Evolutionary conservation across 2,888 invertebrate species (phyloP).

Genomic region (Clistopyga incitator): DNA sequence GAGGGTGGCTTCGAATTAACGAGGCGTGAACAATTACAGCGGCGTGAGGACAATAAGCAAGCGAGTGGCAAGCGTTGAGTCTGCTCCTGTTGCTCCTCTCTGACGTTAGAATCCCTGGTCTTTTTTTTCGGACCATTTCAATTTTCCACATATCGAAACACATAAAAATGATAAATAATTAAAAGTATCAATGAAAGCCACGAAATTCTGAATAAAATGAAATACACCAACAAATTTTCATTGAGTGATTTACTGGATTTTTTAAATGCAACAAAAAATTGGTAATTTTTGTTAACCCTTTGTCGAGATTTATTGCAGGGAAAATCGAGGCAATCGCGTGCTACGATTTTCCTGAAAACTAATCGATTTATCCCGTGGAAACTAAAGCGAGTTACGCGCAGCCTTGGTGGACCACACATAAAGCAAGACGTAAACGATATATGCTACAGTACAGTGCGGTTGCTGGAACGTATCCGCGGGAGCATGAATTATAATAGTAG

Average conservation of each 20-base stretch:
- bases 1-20: conserved; percentile 20
- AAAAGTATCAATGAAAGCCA: too few species aligned
- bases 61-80: not conserved
- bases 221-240: not conserved
- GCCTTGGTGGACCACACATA: not conserved
- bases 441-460: not conserved
- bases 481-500: conserved; percentile 48
- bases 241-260: too few species aligned
- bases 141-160: not conserved
- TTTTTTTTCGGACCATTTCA: conserved; percentile 3
- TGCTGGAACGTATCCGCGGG: conserved; percentile 15
- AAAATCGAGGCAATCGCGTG: not conserved
- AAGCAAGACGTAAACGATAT: conserved; percentile 1
- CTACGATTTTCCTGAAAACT: not conserved
- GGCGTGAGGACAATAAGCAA: conserved; percentile 22
- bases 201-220: not conserved
- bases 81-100: not conserved
- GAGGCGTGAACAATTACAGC: conserved; percentile 45
- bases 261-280: too few species aligned
- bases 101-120: not conserved
- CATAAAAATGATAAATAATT: conserved; percentile 15
- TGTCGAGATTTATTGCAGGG: not conserved
- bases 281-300: not conserved
- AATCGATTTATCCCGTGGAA: conserved; percentile 26
- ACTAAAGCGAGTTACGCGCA: not conserved